These are phyloP conservation scores for Crenuchus spilurus DNA, from an alignment of 2,797 vertebrate genomes.

Conservation along the genomic window DNA sequence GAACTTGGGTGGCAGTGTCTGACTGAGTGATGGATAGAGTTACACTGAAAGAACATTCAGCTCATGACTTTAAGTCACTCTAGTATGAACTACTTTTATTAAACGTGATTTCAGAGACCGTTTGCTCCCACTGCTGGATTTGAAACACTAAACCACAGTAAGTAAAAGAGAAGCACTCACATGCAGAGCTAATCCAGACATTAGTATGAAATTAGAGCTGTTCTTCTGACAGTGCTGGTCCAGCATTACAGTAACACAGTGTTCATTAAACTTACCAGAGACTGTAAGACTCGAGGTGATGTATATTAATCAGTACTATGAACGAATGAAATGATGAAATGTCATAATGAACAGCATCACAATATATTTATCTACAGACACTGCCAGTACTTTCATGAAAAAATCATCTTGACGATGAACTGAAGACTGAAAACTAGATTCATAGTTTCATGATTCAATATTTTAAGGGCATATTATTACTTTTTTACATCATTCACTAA, in stretches of 20 bases:
- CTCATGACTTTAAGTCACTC: conserved; percentile 8
- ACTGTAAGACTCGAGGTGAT: conserved; percentile 1
- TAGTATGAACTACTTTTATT: neutral
- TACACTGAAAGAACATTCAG: neutral
- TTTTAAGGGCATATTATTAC: too few relatives aligned
- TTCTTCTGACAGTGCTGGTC: conserved; percentile 5
- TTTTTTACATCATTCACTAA: too few relatives aligned
- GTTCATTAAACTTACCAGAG: conserved; percentile 4
- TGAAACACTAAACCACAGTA: neutral
- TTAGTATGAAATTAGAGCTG: conserved; percentile 17
- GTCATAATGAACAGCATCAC: too few relatives aligned
- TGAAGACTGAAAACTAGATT: too few relatives aligned
- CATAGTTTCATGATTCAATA: too few relatives aligned
- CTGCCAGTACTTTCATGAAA: too few relatives aligned
- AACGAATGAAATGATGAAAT: too few relatives aligned
- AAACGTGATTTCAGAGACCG: neutral
- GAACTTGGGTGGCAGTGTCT: too few relatives aligned
- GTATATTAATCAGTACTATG: too few relatives aligned
- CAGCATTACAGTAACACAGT: conserved; percentile 25
- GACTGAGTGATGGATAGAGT: conserved; percentile 13
- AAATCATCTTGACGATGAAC: too few relatives aligned
- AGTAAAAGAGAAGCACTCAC: neutral
- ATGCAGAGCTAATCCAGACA: conserved; percentile 7
- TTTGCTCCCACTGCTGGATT: neutral
- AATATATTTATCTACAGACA: too few relatives aligned